Evolutionary conservation across 2,797 vertebrate genomes (phyloP), one percentile per base, ranked within the genome.

Genomic region (Petrocephalus sullivani): DNA sequence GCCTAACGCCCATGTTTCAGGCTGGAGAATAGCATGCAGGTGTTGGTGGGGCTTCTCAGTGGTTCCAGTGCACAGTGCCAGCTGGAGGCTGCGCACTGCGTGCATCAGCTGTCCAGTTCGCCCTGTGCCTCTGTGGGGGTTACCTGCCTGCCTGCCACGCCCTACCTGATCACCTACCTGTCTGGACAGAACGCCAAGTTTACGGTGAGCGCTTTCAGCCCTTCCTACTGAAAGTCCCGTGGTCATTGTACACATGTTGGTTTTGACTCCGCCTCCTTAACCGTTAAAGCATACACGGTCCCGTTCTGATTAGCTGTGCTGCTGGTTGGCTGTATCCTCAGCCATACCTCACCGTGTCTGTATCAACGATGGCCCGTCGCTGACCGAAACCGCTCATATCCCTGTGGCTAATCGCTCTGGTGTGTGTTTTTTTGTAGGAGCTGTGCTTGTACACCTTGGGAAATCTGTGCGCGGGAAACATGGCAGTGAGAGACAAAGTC

Each of bases 151-250:
- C 96, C 97, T 10, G 96, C 97, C 46, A 97, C 98, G n/a, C 95
- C 98, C 4, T 99, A 99, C 92, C 97, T 99, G 87, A 96, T 99
- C 89, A 99, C 98, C 0, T 99, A 97, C 92, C 95, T 99, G 89
- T 97, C 97, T 0, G 95, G 97, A 89, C 97, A 97, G 91, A 98
- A 97, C 71, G 87, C 96, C 90, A 97, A 96, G 91, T 96, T 99
- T 90, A 97, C 94, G 8, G 98, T 99, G 91, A 96, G 97, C 89
- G 7, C 78, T 64, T 33, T 85, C 2, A 46, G 41, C 19, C 6
- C 58, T 46, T 4, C 8, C 49, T 85, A 7, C 49, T 56, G 28
- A 54, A 71, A 28, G 37, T 53, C 53, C 51, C 4, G 8, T 21
- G n/a, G 51, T 81, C 75, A 54, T 6, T 51, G 28, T 71, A 71